Evolutionary conservation across 2,113 vertebrate genomes (phyloP), one percentile per base, ranked within the genome.

Genomic region (Ivindomyrus marchei): DNA sequence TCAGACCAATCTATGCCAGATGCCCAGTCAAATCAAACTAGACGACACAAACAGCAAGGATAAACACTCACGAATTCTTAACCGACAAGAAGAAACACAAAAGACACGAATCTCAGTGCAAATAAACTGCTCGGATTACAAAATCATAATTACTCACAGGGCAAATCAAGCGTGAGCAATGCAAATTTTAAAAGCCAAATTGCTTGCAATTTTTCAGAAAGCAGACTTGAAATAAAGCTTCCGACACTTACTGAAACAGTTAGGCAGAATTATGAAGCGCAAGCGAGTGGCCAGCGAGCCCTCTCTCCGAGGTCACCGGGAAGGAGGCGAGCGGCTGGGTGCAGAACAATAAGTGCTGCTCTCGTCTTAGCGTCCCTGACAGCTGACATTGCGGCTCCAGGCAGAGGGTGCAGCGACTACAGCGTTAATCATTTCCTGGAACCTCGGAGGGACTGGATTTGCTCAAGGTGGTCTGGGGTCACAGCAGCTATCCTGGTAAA

Each of bases 381-480:
- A 87, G 89, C 85, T 90, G 85, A 90, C 85, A 52, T 66, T n/a
- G 89, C 85, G 10, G 62, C 89, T 87, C 47, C 27, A 50, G 50
- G 86, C 62, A 88, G 90, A 90, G 90, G 86, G 36, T 42, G 49
- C 47, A 27, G 74, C 8, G 46, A 49, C 86, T 19, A 39, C 52
- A 4, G 45, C 31, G 88, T 91, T 91, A 91, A 91, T 91, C 74
- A 91, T 90, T 88, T 88, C 87, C 90, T 88, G 70, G 85, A 87
- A 77, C 31, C 87, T 84, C 70, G 1, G 42, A 85, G 88, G 88
- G 90, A 62, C 80, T 50, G 88, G 27, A 88, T 86, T 49, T 70
- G 87, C 80, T 89, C 53, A 58, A 80, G 88, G 88, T 91, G 80
- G 31, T 62, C 90, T 49, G 56, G 87, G 90, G 90, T 91, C 88